Base-by-base conservation (phyloP, 2,113 vertebrate species). In the Chaetodon trifascialis region DNA sequence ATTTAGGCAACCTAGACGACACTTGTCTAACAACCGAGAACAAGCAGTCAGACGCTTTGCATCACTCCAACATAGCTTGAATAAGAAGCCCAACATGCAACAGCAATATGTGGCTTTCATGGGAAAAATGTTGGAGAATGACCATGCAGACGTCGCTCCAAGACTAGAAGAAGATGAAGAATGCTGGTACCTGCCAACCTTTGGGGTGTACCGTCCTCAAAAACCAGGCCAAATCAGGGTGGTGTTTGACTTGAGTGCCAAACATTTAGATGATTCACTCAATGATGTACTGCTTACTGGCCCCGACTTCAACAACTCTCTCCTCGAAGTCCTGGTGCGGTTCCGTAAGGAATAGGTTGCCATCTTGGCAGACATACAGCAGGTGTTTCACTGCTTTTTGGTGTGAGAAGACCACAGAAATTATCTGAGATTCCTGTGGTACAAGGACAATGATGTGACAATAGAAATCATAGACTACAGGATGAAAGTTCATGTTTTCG, bases 361-460 rank as follows among this genome's bases (percentile, higher is more conserved):
- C n/a, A n/a, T n/a, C n/a, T n/a, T n/a, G 1, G 73, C 59, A 21
- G 44, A 64, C 8, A 52, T 75, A 9, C 59, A 75, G 44, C 72
- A 63, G 11, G 64, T 64, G 73, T 75, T 51, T 51, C 11, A 63
- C 7, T 47, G 54, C 42, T 72, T 59, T 11, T 4, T 30, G 8
- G 55, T 60, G n/a, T 16, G 8, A 12, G 10, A 14, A n/a, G 16
- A 23, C 4, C 72, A 51, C 44, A 34, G 46, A 12, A 51, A 63
- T 7, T 63, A 51, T 7, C n/a, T 55, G 12, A 42, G 55, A 9
- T 73, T 62, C 34, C 17, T 62, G 44, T 49, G 71, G 70, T 59
- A 30, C 2, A 44, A 59, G 11, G 56, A 58, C 30, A 62, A 62
- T 38, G 5, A 73, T 11, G 3, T 62, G 6, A 14, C 55, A 19